Evolutionary conservation across 2,888 invertebrate genomes (phyloP).

Genomic region (Rhagophthalmus giganteus): DNA sequence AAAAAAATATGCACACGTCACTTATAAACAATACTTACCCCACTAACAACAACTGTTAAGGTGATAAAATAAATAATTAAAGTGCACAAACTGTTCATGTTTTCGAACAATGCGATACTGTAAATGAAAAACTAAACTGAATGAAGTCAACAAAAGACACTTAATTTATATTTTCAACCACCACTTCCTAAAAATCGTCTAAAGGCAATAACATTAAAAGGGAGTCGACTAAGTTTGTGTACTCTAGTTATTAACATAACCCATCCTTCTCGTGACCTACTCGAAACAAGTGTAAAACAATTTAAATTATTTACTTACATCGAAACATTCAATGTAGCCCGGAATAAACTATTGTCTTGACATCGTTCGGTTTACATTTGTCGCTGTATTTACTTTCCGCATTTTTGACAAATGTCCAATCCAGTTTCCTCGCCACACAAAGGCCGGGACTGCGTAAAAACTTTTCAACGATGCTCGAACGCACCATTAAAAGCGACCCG

Average conservation of each 20-base stretch:
- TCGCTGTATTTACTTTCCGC: constrained; percentile 7
- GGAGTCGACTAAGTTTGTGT: constrained; percentile 21
- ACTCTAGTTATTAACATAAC: constrained; percentile 33
- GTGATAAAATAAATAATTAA: not conserved
- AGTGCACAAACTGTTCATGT: not conserved
- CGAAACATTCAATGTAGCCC: constrained; percentile 33
- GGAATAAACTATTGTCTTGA: constrained; percentile 30
- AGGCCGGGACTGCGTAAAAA: too few species aligned
- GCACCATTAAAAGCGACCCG: too few species aligned
- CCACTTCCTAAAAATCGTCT: constrained; percentile 11
- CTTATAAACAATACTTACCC: not conserved
- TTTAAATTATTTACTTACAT: constrained; percentile 34
- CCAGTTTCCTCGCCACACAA: too few species aligned
- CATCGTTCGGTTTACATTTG: constrained; percentile 6
- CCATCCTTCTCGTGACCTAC: constrained; percentile 43
- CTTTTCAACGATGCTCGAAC: too few species aligned
- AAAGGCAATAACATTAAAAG: constrained; percentile 20
- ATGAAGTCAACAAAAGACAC: constrained; percentile 11
- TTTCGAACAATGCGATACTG: not conserved
- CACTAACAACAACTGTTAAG: not conserved
- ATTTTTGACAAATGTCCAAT: constrained; percentile 6
- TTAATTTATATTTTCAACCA: constrained; percentile 22
- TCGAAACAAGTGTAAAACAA: constrained; percentile 37
- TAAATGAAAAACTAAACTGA: constrained; percentile 6
- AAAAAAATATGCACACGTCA: not conserved